phyloP scores from a whole-genome alignment of 2,113 vertebrate genomes.

The Apteryx mantelli region DNA sequence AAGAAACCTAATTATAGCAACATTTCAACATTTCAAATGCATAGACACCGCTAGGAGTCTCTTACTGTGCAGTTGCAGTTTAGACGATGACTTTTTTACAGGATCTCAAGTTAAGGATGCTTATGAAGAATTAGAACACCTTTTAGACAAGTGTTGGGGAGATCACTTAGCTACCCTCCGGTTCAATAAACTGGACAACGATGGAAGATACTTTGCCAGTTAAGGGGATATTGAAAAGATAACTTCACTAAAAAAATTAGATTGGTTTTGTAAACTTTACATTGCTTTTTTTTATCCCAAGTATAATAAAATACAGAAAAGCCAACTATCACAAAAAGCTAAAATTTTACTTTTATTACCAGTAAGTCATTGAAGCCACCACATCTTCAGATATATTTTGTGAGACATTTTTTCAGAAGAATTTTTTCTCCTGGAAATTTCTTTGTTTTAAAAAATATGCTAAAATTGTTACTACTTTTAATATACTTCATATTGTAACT shows the following conservation, averaged over 20 bases:
- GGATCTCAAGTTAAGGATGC: background rate
- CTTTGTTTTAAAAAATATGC: conserved; percentile 12
- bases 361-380: background rate
- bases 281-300: background rate
- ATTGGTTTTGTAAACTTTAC: background rate
- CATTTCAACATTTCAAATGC: background rate
- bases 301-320: background rate
- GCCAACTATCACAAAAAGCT: background rate
- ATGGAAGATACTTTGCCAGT: background rate
- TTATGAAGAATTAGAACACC: background rate
- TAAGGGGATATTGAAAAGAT: background rate
- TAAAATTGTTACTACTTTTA: conserved; percentile 9
- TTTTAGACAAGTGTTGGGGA: background rate
- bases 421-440: background rate
- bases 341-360: background rate
- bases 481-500: background rate
- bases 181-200: background rate
- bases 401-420: background rate
- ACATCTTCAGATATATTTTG: background rate
- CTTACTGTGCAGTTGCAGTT: background rate
- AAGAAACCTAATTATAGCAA: background rate
- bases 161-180: background rate
- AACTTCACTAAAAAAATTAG: background rate
- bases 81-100: background rate
- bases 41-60: background rate